Evolutionary conservation across 2,113 vertebrate genomes (phyloP).

Genomic region (Rhynchomys soricoides): DNA sequence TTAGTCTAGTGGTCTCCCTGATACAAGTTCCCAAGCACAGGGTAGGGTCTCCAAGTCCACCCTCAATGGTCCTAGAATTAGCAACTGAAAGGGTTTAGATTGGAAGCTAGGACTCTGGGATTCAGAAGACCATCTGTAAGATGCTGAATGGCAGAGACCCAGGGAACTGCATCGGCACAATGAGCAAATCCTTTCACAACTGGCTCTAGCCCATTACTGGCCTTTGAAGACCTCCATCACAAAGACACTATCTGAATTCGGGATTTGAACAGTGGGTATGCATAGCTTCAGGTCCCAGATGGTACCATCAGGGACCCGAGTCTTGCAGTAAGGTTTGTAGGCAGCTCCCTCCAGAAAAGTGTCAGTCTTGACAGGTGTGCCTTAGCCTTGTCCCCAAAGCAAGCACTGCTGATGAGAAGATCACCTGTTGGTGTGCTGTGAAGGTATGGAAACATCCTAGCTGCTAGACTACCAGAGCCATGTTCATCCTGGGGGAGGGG

Average conservation of each 20-base stretch:
- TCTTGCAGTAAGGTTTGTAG: not conserved
- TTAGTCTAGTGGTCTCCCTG: not conserved
- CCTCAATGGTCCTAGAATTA: no score
- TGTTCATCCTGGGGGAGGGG: rapidly evolving
- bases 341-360: no score
- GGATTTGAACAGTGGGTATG: not conserved
- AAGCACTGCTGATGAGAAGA: not conserved
- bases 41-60: not conserved
- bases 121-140: not conserved
- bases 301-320: no score
- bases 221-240: not conserved
- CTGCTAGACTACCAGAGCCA: not conserved
- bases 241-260: not conserved
- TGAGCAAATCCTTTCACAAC: not conserved
- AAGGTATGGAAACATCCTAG: no score
- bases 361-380: not conserved
- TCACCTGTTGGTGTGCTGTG: not conserved
- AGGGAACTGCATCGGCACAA: not conserved
- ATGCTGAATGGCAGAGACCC: not conserved
- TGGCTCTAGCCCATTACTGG: not conserved
- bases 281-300: not conserved
- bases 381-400: not conserved
- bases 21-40: not conserved
- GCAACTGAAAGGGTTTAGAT: not conserved
- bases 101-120: not conserved